Evolutionary conservation across 2,797 vertebrate species (phyloP), one percentile per base, ranked within the genome.

Genomic region (Crypturellus tataupa): DNA sequence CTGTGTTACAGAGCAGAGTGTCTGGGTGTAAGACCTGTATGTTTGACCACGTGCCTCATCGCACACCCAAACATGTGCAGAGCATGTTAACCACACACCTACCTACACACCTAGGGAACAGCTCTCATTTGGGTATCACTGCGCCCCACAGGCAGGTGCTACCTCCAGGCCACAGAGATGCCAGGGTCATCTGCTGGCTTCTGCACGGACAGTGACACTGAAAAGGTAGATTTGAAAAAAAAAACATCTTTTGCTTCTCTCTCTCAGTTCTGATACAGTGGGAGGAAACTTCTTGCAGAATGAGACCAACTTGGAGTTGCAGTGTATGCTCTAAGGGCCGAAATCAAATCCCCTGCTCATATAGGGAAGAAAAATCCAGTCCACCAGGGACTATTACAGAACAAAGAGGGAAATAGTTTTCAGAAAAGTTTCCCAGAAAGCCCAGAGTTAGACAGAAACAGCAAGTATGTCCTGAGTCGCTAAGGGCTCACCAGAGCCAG

Each of bases 401-500:
- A 94, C 4, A 21, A 46, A 40, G 68, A 86, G 46, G 40, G 84
- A 87, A 83, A 70, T 29, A 75, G 33, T 56, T 81, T 93, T 91
- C 42, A 69, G 56, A 53, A 89, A 93, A 67, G 82, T 73, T 96
- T 97, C 95, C 95, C 94, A 96, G 81, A 97, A 97, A 90, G 75
- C 70, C 47, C 42, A 85, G 56, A 65, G 63, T 69, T 7, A 49
- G 84, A 72, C 77, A 92, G 90, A 91, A 95, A 92, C 60, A 93
- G 94, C 72, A 94, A 89, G 91, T 95, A 56, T 77, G 71, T 89
- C 88, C 0, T 6, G 89, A 96, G 84, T 71, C 90, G 89, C 90
- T 49, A 95, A 97, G 93, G 9, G 0, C 77, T 89, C 4, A 0
- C 76, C 81, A 79, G 56, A 89, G 92, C 95, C 8, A 39, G 81